phyloP scores from a whole-genome alignment of 2,888 invertebrate genomes.

The Heliconius charithonia region DNA sequence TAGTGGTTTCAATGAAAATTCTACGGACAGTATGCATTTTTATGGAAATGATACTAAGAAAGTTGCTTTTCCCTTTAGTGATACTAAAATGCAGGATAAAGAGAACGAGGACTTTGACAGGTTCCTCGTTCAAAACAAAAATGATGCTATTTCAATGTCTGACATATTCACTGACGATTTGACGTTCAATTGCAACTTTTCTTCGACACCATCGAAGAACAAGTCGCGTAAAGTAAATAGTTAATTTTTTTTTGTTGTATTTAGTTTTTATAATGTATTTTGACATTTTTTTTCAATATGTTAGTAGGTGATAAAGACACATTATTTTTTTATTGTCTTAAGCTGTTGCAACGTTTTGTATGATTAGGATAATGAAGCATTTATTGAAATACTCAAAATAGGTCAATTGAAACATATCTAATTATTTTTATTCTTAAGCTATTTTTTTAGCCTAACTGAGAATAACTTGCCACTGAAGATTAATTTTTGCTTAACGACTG shows the following conservation, averaged over 20 bases:
- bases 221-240: conserved; percentile 68
- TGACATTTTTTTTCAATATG: neutral
- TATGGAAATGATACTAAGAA: conserved; percentile 62
- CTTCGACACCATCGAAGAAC: conserved; percentile 79
- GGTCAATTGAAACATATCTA: neutral
- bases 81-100: conserved; percentile 66
- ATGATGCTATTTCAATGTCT: conserved; percentile 75
- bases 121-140: conserved; percentile 63
- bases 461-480: neutral
- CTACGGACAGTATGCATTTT: conserved; percentile 71
- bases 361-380: neutral
- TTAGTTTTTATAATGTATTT: conserved; percentile 2
- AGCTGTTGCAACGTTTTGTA: neutral
- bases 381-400: conserved; percentile 17
- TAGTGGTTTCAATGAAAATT: conserved; percentile 78
- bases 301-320: neutral
- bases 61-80: conserved; percentile 60
- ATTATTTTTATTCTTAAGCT: neutral
- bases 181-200: conserved; percentile 77
- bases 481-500: neutral
- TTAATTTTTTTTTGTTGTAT: conserved; percentile 16
- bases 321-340: neutral
- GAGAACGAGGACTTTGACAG: conserved; percentile 72
- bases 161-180: conserved; percentile 76
- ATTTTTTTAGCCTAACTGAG: neutral